Conservation (phyloP, 2,797 vertebrate species). For the Podarcis siculus region DNA sequence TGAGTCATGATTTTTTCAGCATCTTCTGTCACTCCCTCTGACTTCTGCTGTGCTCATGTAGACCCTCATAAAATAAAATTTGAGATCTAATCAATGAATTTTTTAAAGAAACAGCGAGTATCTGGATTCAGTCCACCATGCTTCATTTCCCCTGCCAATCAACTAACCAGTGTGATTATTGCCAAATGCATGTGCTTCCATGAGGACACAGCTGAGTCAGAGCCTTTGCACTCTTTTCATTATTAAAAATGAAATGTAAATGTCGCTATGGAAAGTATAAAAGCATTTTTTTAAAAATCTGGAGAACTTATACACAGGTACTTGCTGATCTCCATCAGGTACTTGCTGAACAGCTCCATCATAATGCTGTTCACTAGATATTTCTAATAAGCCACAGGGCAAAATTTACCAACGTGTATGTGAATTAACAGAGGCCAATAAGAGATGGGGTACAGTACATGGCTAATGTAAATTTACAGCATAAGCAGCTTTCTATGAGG, state of each 20-base stretch:
- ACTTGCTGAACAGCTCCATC: not conserved
- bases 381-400: not conserved
- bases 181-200: not conserved
- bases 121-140: not conserved
- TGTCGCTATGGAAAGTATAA: not conserved
- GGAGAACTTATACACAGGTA: not conserved
- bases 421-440: not conserved
- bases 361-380: not conserved
- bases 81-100: not conserved
- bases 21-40: not conserved
- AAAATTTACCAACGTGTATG: not conserved
- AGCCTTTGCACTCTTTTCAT: not conserved
- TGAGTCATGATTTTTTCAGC: slow-evolving; percentile 27
- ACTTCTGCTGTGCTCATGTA: not conserved
- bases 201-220: not conserved
- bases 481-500: too few species aligned
- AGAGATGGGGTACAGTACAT: not conserved
- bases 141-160: not conserved
- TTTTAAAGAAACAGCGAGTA: not conserved
- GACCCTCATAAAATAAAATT: not conserved
- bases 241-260: not conserved
- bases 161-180: not conserved
- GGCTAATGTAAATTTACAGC: not conserved
- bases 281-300: not conserved
- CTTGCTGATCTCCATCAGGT: not conserved